A percentile compares a stretch with the other conserved stretches of the same genome.
phyloP scores from a whole-genome alignment of 2,888 invertebrate genomes.

The Dyspetes luteomarginatus region DNA sequence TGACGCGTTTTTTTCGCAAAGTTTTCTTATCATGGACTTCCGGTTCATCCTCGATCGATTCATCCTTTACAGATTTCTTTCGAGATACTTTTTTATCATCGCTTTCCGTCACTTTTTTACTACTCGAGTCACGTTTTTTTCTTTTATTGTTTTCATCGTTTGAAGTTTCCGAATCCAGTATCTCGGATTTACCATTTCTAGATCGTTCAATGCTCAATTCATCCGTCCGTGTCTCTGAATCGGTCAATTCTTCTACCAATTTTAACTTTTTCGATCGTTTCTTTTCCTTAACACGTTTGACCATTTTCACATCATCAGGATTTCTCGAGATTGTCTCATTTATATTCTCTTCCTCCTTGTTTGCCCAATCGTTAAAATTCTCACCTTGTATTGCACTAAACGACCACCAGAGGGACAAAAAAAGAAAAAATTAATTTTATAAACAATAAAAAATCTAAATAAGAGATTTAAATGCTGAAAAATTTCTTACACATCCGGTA shows the following conservation, averaged over 20 bases:
- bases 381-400: no score
- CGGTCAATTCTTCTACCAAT: background rate
- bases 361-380: no score
- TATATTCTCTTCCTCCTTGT: no score
- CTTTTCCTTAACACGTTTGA: background rate
- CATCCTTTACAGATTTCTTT: background rate
- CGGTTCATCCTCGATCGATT: background rate
- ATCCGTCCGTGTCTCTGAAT: background rate
- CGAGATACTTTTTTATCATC: conserved; percentile 35
- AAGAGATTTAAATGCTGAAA: no score
- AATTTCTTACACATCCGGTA: conserved; percentile 83
- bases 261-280: background rate
- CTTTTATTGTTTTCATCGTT: conserved; percentile 14
- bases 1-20: background rate
- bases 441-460: no score
- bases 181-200: background rate
- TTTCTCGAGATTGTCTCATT: background rate
- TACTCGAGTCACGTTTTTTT: conserved; percentile 20
- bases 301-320: background rate
- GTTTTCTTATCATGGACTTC: conserved; percentile 7
- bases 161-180: conserved; percentile 14
- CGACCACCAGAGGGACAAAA: no score
- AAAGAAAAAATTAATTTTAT: no score
- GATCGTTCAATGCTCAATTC: background rate
- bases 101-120: background rate